A percentile compares a stretch with the other conserved stretches of the same genome.
phyloP scores from a whole-genome alignment of 1,140 invertebrate genomes.

The Drosophila obscura region DNA sequence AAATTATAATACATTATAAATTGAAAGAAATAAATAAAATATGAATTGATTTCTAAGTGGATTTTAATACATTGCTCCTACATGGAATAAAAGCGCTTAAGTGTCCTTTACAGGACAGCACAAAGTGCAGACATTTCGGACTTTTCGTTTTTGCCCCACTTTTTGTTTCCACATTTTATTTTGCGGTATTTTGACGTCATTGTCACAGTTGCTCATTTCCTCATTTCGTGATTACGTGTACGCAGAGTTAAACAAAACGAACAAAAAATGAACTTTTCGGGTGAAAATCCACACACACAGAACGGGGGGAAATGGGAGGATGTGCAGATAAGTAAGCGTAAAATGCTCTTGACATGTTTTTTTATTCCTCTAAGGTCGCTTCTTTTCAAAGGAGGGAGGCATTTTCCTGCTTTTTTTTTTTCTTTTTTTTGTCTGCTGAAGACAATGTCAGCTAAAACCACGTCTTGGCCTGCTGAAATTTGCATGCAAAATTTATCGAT shows the following conservation, averaged over 20 bases:
- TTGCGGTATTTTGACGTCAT: conserved; percentile 3
- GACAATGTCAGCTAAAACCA: conserved; percentile 16
- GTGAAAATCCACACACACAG: conserved; percentile 11
- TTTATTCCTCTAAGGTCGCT: background rate
- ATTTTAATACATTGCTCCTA: too few species aligned
- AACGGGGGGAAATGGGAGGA: background rate
- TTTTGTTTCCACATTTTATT: conserved; percentile 13
- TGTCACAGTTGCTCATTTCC: conserved; percentile 46
- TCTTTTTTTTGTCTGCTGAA: background rate
- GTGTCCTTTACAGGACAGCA: background rate
- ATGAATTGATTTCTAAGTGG: too few species aligned
- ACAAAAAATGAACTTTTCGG: conserved; percentile 28
- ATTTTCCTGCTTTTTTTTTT: too few species aligned
- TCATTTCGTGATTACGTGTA: conserved; percentile 62
- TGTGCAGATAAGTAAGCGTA: conserved; percentile 44
- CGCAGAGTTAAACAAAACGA: conserved; percentile 33
- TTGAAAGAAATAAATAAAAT: too few species aligned
- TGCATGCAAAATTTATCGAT: conserved; percentile 18
- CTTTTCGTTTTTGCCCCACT: conserved; percentile 12
- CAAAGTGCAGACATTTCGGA: background rate
- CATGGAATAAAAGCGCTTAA: background rate
- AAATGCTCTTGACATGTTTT: conserved; percentile 40
- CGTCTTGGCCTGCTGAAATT: conserved; percentile 1
- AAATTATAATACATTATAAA: too few species aligned
- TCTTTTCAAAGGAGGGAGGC: background rate